phyloP scores from a whole-genome alignment of 1,140 invertebrate species.

The Yoshiicerus persimilis region DNA sequence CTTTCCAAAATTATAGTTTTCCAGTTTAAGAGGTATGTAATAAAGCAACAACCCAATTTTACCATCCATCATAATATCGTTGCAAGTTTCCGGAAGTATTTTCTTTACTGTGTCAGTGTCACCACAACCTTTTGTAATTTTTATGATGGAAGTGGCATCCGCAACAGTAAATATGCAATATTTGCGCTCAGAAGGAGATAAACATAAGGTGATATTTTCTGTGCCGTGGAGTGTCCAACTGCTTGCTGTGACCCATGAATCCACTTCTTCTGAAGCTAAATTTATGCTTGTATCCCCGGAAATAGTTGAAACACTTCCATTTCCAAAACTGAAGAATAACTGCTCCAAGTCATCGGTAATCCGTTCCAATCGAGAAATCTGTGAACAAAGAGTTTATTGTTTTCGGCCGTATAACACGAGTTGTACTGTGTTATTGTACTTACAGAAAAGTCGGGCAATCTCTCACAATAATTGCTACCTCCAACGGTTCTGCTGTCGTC shows the following conservation, averaged over 20 bases:
- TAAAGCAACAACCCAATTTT: neutral
- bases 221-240: neutral
- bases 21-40: neutral
- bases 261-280: no score
- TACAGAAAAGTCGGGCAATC: neutral
- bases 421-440: no score
- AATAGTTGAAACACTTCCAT: neutral
- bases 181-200: neutral
- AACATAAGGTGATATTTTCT: neutral
- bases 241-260: neutral
- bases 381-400: no score
- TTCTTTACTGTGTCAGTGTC: neutral
- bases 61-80: neutral
- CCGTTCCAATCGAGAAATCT: no score
- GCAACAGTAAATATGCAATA: neutral
- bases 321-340: neutral
- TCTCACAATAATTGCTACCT: neutral
- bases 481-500: neutral
- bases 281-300: neutral
- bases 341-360: no score
- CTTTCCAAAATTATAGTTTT: no score
- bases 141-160: neutral
- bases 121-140: neutral
- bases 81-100: neutral
- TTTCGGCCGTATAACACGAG: no score